A percentile compares a stretch with the other conserved stretches of the same genome.
Evolutionary conservation across 2,797 vertebrate species (phyloP).

Genomic region (Myotis myotis): DNA sequence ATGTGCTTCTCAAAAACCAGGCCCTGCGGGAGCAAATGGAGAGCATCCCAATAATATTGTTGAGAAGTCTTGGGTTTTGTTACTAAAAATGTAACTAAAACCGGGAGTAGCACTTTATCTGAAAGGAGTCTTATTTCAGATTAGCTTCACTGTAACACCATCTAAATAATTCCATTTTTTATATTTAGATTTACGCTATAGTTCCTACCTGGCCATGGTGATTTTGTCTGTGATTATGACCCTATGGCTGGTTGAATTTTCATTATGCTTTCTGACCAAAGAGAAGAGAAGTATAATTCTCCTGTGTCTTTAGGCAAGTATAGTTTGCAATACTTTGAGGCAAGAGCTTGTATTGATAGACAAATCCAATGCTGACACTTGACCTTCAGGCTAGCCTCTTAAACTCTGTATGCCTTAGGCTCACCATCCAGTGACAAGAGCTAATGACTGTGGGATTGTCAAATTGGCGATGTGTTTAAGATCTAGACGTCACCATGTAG

Average conservation of each 20-base stretch:
- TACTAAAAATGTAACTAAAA: constrained; percentile 7
- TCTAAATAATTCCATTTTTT: constrained; percentile 41
- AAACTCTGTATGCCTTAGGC: neutral
- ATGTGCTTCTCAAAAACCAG: neutral
- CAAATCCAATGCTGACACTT: neutral
- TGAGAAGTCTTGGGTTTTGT: neutral
- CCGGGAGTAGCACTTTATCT: neutral
- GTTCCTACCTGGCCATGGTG: constrained; percentile 13
- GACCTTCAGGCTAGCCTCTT: neutral
- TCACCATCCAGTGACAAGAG: neutral
- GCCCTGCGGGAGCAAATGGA: neutral
- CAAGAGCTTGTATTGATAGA: neutral
- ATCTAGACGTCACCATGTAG: neutral
- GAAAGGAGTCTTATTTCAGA: neutral
- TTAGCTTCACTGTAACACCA: neutral
- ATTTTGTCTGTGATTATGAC: constrained; percentile 20
- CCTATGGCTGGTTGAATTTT: constrained; percentile 11
- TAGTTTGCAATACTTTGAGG: neutral
- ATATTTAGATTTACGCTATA: neutral
- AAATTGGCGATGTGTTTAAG: neutral
- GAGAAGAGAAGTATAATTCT: constrained; percentile 34
- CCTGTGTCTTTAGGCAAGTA: neutral
- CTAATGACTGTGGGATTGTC: neutral
- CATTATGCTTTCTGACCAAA: constrained; percentile 12
- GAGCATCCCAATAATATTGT: neutral